phyloP scores from a whole-genome alignment of 1,140 invertebrate genomes.

The Brachionus rubens region DNA sequence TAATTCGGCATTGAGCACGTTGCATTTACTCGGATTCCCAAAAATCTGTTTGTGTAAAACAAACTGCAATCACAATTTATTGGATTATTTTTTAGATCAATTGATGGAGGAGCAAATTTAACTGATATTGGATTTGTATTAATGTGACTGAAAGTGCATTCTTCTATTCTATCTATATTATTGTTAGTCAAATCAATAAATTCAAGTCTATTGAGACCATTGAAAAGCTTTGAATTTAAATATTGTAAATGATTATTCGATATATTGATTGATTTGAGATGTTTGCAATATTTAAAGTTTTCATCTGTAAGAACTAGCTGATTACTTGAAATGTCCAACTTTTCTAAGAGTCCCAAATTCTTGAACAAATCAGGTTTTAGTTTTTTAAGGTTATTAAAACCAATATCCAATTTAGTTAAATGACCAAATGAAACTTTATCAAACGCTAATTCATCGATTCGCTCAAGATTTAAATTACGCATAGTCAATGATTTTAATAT shows the following conservation, averaged over 20 bases:
- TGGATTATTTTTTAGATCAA: constrained; percentile 20
- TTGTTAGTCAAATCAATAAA: not conserved
- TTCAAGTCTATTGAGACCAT: not conserved
- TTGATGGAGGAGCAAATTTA: not conserved
- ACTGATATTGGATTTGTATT: not conserved
- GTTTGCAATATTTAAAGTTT: not conserved
- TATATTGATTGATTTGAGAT: not conserved
- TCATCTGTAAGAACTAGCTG: not conserved
- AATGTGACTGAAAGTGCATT: not conserved
- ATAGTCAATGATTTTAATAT: not conserved
- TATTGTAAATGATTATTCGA: constrained; percentile 19
- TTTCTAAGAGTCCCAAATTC: not conserved
- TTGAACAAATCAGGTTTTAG: not conserved
- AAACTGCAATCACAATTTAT: constrained; percentile 29
- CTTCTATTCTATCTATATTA: not conserved
- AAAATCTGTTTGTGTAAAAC: not conserved
- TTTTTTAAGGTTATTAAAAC: not conserved
- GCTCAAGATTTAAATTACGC: not conserved
- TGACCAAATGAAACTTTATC: not conserved
- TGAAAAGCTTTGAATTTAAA: not conserved
- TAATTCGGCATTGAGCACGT: not conserved
- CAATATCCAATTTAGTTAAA: not conserved
- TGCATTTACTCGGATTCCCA: not conserved
- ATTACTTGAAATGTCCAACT: constrained; percentile 15
- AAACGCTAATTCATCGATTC: not conserved